phyloP scores from a whole-genome alignment of 2,113 vertebrate genomes.

The Elanus axillaris region DNA sequence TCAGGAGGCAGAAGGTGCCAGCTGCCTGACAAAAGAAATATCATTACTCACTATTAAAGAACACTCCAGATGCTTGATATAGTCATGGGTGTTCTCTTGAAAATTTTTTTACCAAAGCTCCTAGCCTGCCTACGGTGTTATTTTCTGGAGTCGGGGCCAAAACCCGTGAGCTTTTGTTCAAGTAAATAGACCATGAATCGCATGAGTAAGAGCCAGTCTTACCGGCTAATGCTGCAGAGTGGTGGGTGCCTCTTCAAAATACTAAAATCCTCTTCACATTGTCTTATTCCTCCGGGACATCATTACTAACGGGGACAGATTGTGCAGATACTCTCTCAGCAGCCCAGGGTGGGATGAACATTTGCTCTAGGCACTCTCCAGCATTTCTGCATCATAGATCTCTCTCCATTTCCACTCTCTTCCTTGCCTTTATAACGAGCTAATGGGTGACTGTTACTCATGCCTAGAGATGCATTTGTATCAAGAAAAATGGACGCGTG shows the following conservation, averaged over 20 bases:
- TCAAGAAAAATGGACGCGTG: constrained; percentile 24
- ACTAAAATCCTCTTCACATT: background rate
- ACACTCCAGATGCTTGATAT: constrained; percentile 59
- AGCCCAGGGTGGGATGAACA: constrained; percentile 17
- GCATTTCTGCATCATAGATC: constrained; percentile 51
- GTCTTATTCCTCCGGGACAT: constrained; percentile 6
- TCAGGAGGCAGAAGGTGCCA: constrained; percentile 63
- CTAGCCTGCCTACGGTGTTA: background rate
- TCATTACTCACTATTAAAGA: constrained; percentile 65
- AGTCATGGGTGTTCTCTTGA: constrained; percentile 44
- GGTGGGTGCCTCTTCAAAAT: constrained; percentile 40
- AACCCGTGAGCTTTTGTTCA: background rate
- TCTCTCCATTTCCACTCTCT: background rate
- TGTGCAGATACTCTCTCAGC: constrained; percentile 38
- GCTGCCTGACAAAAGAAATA: constrained; percentile 66
- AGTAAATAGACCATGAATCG: background rate
- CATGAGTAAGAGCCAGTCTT: background rate
- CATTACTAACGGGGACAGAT: constrained; percentile 44
- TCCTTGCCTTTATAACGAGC: background rate
- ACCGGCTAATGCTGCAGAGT: background rate
- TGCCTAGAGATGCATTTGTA: constrained; percentile 23
- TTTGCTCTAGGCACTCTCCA: constrained; percentile 44
- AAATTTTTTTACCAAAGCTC: background rate
- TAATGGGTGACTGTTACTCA: constrained; percentile 35
- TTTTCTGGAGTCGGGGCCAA: constrained; percentile 25